phyloP scores from a whole-genome alignment of 2,888 invertebrate species.

The Pristionchus exspectatus region DNA sequence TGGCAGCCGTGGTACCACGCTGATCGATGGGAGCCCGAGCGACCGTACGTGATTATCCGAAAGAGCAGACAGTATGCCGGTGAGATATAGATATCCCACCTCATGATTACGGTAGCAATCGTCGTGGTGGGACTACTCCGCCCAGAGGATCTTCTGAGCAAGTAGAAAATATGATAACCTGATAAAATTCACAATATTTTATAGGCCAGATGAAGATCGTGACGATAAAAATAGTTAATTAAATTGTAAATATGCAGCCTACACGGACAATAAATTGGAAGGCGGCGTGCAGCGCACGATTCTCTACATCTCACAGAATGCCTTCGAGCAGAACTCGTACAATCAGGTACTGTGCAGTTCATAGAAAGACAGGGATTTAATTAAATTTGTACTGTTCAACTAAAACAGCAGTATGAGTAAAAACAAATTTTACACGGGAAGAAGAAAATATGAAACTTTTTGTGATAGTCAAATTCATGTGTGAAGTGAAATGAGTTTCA shows the following conservation, averaged over 20 bases:
- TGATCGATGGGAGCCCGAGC: slow-evolving; percentile 73
- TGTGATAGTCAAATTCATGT: slow-evolving; percentile 59
- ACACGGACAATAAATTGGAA: slow-evolving; percentile 76
- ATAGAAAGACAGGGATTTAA: no score
- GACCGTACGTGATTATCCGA: slow-evolving; percentile 75
- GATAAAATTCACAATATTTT: no score
- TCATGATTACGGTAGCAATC: no score
- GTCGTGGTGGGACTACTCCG: no score
- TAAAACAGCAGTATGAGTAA: no score
- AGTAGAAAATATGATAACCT: no score
- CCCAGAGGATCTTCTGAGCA: no score
- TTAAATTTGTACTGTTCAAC: no score
- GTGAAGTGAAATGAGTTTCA: neutral
- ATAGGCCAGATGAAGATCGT: no score
- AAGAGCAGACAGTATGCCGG: slow-evolving; percentile 76
- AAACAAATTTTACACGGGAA: no score
- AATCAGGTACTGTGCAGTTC: slow-evolving; percentile 29
- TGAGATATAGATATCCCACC: slow-evolving; percentile 49
- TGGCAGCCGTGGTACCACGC: slow-evolving; percentile 78
- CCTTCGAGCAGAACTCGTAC: slow-evolving; percentile 61
- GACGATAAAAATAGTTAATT: no score
- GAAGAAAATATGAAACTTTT: slow-evolving; percentile 52
- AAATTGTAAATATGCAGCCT: slow-evolving; percentile 67
- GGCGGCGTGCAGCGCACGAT: slow-evolving; percentile 72
- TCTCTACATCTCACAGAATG: slow-evolving; percentile 73